Evolutionary conservation across 2,113 vertebrate species (phyloP), one percentile per base, ranked within the genome.

Genomic region (Pontoporia blainvillei): DNA sequence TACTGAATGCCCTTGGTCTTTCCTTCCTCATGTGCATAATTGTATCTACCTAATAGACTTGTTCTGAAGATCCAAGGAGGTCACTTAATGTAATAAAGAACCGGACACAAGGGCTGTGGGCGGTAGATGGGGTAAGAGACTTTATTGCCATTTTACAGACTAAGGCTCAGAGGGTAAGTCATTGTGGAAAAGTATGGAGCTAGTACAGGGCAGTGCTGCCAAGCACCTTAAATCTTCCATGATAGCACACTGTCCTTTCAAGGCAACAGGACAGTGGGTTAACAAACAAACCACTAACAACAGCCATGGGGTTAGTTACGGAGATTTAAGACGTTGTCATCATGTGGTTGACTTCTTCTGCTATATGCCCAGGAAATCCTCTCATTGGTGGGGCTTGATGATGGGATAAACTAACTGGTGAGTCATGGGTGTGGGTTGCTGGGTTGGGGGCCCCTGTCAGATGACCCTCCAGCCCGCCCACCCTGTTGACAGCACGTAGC

Each of bases 31-130:
- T 17, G 18, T 39, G 44, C 54, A 81, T 89, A 73, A 87, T 67
- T 97, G 29, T 57, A 27, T 86, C 25, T 57, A 46, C 5, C 15
- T 86, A 73, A 81, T 5, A 0, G 27, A 64, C 20, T 61, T 61
- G 21, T 36, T 90, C 44, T 75, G 29, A 94, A 85, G 66, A 78
- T 49, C 52, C 61, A 78, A 62, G 59, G 44, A 82, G 64, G 75
- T 29, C 72, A 59, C 41, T 89, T 92, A 81, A 81, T 44, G 62
- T 78, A 73, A 73, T 34, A 67, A 90, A 86, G 81, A n/a, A 69
- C 2, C 15, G 57, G 78, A 75, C 8, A 39, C 6, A 64, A 17
- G 34, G 49, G 11, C 36, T 84, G 29, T 69, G 41, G 10, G 49
- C 71, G 41, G 54, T 62, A 49, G 79, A 27, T 5, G 71, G 46